Conservation (phyloP, 2,797 vertebrate genomes). For the Spondyliosoma cantharus region DNA sequence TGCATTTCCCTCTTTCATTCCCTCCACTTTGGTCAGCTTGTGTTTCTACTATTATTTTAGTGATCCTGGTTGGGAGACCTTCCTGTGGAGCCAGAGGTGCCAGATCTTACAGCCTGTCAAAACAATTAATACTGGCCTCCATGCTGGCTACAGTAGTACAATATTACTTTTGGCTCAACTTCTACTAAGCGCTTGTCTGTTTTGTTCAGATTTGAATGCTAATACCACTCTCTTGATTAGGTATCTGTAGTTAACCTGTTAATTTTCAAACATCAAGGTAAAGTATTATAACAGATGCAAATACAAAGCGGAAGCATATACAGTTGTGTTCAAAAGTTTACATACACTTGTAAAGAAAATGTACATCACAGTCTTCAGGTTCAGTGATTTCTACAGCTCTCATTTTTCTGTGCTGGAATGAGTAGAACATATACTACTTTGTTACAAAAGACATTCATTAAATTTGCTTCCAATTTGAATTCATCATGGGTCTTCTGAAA, state of each 20-base stretch:
- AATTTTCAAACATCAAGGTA: slow-evolving; percentile 1
- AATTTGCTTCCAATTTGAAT: no score
- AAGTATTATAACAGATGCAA: not conserved
- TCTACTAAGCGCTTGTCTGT: not conserved
- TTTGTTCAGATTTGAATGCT: not conserved
- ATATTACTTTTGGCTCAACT: slow-evolving; percentile 3
- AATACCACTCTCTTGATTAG: not conserved
- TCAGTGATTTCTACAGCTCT: no score
- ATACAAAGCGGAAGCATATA: not conserved
- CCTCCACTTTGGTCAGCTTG: not conserved
- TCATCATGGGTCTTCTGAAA: no score
- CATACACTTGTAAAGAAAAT: no score
- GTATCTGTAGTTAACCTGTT: not conserved
- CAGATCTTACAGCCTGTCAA: slow-evolving; percentile 22
- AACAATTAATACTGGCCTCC: slow-evolving; percentile 12
- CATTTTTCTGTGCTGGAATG: no score
- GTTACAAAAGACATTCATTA: no score
- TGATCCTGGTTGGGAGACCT: not conserved
- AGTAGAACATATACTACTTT: no score
- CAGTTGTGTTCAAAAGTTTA: no score
- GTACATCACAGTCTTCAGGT: no score
- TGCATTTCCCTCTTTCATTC: not conserved
- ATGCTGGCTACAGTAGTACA: not conserved
- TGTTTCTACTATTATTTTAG: slow-evolving; percentile 10
- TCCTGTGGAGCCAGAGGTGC: slow-evolving; percentile 6